Conservation (phyloP, 2,888 invertebrate genomes). For the Eilema caniola region DNA sequence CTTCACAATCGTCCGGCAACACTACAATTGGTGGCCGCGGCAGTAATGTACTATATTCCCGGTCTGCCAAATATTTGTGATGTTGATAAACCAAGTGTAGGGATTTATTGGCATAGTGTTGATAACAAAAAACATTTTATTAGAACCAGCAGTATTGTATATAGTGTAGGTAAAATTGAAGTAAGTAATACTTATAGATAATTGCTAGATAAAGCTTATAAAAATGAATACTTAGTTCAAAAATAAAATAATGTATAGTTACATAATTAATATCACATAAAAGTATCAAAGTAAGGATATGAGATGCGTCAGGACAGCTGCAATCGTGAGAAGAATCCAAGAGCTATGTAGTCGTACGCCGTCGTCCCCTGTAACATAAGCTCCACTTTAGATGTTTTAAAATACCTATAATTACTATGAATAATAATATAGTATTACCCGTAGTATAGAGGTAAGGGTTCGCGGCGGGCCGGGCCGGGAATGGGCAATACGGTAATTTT, state of each 20-base stretch:
- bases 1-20: too few species aligned
- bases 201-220: slow-evolving; percentile 48
- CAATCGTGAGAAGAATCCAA: slow-evolving; percentile 44
- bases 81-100: not conserved
- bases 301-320: slow-evolving; percentile 38
- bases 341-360: slow-evolving; percentile 40
- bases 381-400: not conserved
- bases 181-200: slow-evolving; percentile 35
- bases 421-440: not conserved
- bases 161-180: slow-evolving; percentile 28
- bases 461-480: not conserved
- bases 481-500: not conserved
- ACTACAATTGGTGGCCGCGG: too few species aligned
- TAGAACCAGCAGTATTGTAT: slow-evolving; percentile 44
- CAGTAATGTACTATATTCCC: too few species aligned
- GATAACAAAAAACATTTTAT: slow-evolving; percentile 28
- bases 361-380: slow-evolving; percentile 43
- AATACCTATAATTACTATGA: not conserved
- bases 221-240: slow-evolving; percentile 56
- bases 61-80: not conserved
- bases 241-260: slow-evolving; percentile 22
- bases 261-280: slow-evolving; percentile 63
- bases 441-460: too few species aligned
- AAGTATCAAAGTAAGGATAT: slow-evolving; percentile 33
- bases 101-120: not conserved